These are phyloP conservation scores for Noctua janthina DNA, from an alignment of 2,888 invertebrate genomes.

Conservation along the genomic window DNA sequence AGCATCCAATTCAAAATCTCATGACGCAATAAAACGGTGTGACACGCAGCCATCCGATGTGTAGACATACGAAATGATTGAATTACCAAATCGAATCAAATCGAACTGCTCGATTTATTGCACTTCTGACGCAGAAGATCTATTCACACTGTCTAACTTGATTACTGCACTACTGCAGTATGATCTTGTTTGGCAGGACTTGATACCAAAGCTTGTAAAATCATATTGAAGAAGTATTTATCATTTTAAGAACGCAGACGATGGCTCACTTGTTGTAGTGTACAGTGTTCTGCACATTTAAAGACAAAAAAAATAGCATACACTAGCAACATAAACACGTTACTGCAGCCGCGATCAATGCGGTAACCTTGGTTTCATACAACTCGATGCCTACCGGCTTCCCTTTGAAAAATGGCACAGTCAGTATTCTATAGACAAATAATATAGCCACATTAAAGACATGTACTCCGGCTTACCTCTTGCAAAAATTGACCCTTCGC, in stretches of 20 bases:
- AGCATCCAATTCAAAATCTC: background rate
- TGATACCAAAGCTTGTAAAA: too few relatives aligned
- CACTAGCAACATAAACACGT: background rate
- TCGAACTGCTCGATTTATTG: conserved; percentile 63
- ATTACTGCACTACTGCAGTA: conserved; percentile 10
- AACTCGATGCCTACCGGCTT: too few relatives aligned
- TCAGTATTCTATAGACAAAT: too few relatives aligned
- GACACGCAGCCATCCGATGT: conserved; percentile 37
- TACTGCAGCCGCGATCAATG: background rate
- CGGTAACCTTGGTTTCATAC: too few relatives aligned
- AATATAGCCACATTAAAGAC: too few relatives aligned
- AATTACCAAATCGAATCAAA: conserved; percentile 67
- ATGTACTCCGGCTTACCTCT: too few relatives aligned
- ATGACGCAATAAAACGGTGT: conserved; percentile 47
- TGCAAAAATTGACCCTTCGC: too few relatives aligned
- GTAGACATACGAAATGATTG: conserved; percentile 61
- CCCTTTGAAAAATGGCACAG: too few relatives aligned
- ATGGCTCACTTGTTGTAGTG: background rate
- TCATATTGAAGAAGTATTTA: background rate
- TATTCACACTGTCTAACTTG: conserved; percentile 27
- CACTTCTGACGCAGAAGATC: conserved; percentile 46
- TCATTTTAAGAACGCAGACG: background rate
- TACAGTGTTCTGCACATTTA: background rate
- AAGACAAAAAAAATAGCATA: background rate
- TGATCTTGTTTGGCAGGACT: background rate